Percentiles rank a stretch among this genome's conserved stretches.
These are phyloP conservation scores for Drosophila ficusphila DNA, from an alignment of 1,140 invertebrate species.

Conservation along the genomic window DNA sequence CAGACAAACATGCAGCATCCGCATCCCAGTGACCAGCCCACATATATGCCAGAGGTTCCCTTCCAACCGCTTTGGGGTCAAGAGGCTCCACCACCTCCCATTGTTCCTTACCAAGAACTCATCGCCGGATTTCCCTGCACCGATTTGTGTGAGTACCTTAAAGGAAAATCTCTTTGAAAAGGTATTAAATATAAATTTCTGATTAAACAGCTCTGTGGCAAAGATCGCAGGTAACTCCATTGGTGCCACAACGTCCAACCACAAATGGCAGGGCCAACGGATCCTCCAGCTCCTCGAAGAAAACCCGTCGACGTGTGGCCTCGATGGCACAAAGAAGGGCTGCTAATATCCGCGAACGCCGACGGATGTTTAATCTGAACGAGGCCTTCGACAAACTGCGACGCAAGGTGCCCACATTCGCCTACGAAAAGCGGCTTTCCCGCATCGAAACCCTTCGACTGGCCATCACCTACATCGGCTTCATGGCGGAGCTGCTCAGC, in stretches of 20 bases:
- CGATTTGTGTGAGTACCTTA: slow-evolving; percentile 84
- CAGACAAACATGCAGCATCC: slow-evolving; percentile 71
- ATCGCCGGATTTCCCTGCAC: slow-evolving; percentile 86
- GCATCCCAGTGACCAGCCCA: slow-evolving; percentile 70
- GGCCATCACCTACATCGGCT: slow-evolving; percentile 99
- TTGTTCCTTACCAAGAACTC: slow-evolving; percentile 85
- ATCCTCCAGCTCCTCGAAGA: slow-evolving; percentile 86
- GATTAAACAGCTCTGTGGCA: slow-evolving; percentile 84
- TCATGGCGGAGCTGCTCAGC: slow-evolving; percentile 96
- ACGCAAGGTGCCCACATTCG: slow-evolving; percentile 98
- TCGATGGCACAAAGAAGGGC: slow-evolving; percentile 95
- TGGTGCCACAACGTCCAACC: slow-evolving; percentile 63
- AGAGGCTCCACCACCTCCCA: slow-evolving; percentile 76
- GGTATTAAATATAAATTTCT: background rate
- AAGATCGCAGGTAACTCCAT: slow-evolving; percentile 72
- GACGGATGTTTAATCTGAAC: slow-evolving; percentile 98
- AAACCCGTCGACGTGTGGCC: slow-evolving; percentile 93
- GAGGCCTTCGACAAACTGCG: slow-evolving; percentile 97
- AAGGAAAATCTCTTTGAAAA: background rate
- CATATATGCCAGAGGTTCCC: slow-evolving; percentile 83
- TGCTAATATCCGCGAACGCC: slow-evolving; percentile 96
- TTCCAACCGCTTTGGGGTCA: slow-evolving; percentile 81
- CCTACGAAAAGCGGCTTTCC: slow-evolving; percentile 98
- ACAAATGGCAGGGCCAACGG: slow-evolving; percentile 60
- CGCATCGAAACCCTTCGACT: slow-evolving; percentile 98